These are phyloP conservation scores for Varecia variegata DNA, from an alignment of 2,797 vertebrate species.

Conservation along the genomic window DNA sequence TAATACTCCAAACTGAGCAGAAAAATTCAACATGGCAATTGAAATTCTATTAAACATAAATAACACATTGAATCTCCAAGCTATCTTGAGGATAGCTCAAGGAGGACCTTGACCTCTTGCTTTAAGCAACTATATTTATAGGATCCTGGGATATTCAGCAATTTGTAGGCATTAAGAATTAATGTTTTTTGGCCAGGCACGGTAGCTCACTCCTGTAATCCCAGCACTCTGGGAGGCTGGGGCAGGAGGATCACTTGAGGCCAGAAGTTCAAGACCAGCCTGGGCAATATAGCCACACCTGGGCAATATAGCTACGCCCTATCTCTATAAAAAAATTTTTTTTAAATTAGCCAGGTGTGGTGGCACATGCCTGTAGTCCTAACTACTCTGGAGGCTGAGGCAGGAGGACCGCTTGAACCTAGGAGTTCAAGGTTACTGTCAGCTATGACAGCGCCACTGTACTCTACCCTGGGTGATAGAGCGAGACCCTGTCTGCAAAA, in stretches of 20 bases:
- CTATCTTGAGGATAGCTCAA: too few relatives aligned
- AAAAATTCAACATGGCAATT: slow-evolving; percentile 22
- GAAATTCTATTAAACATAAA: slow-evolving; percentile 42
- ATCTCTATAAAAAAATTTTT: not conserved
- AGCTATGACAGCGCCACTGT: not conserved
- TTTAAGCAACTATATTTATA: slow-evolving; percentile 19
- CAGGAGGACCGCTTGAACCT: not conserved
- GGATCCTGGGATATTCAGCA: not conserved
- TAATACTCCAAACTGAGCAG: not conserved
- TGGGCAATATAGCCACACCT: not conserved
- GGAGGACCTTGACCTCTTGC: not conserved
- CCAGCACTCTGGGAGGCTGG: not conserved
- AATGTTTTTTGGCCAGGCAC: not conserved
- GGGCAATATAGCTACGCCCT: not conserved
- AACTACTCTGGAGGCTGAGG: not conserved
- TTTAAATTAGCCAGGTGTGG: not conserved
- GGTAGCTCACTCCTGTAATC: not conserved
- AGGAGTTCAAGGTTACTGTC: not conserved
- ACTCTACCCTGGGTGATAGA: not conserved
- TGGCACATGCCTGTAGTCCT: not conserved
- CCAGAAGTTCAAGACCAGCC: not conserved
- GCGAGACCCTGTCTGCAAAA: not conserved
- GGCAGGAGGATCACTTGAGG: not conserved
- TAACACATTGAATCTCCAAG: not conserved
- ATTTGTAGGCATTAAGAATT: not conserved